Conservation (phyloP, 2,888 invertebrate species). For the Papilio gigon region DNA sequence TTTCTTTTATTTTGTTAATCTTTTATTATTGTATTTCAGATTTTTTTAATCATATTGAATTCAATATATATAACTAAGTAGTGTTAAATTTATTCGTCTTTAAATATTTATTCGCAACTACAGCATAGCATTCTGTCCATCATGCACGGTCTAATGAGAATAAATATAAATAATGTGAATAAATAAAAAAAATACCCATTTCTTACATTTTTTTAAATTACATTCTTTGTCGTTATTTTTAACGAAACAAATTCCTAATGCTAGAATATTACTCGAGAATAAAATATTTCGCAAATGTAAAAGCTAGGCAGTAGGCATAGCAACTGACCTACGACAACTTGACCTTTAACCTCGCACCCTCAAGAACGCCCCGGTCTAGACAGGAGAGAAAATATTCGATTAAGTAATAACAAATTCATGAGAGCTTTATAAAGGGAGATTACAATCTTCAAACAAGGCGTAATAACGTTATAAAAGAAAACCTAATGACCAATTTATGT, state of each 20-base stretch:
- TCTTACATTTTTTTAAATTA: background rate
- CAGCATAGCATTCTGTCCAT: background rate
- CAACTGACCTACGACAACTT: conserved; percentile 37
- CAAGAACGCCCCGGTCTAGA: conserved; percentile 23
- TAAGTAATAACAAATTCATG: conserved; percentile 26
- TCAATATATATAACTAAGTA: too few species aligned
- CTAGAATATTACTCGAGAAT: background rate
- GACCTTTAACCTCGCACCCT: conserved; percentile 35
- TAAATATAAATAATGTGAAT: too few species aligned
- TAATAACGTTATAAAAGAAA: background rate
- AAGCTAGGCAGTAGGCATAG: conserved; percentile 8
- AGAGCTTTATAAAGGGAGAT: conserved; percentile 1
- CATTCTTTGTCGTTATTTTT: background rate
- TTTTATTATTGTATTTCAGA: too few species aligned
- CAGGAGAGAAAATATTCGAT: conserved; percentile 38
- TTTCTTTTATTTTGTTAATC: too few species aligned
- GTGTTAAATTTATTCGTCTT: background rate
- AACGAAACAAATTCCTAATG: background rate
- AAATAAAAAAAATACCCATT: background rate
- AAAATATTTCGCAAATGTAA: background rate
- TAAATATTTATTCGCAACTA: background rate
- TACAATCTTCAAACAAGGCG: background rate
- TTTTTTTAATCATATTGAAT: too few species aligned
- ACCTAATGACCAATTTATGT: background rate
- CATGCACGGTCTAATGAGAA: background rate